These are phyloP conservation scores for Anolis sagrei DNA, from an alignment of 2,113 vertebrate genomes.

Conservation along the genomic window DNA sequence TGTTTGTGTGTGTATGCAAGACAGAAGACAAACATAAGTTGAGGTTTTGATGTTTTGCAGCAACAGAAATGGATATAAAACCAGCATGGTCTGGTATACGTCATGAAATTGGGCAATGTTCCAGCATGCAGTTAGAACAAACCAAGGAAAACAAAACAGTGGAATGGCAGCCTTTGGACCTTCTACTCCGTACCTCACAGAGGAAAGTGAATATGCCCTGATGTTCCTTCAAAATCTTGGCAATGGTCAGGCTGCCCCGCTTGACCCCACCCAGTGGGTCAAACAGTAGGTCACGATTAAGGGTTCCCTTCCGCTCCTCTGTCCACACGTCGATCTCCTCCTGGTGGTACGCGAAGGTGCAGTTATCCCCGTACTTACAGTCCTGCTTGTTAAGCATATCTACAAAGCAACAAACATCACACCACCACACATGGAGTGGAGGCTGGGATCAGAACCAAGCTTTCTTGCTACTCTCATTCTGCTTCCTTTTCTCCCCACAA, in stretches of 20 bases:
- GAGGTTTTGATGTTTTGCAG: background rate
- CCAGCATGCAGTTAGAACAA: background rate
- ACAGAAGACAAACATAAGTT: background rate
- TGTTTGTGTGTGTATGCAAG: background rate
- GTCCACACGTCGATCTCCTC: slow-evolving; percentile 98
- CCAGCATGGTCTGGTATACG: background rate
- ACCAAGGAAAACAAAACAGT: background rate
- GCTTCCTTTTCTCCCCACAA: slow-evolving; percentile 19
- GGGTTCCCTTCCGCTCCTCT: slow-evolving; percentile 88
- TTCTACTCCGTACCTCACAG: slow-evolving; percentile 84
- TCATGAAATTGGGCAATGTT: rapidly evolving
- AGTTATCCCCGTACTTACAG: slow-evolving; percentile 92
- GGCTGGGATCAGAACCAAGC: slow-evolving; percentile 60
- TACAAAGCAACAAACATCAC: slow-evolving; percentile 82
- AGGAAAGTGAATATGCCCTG: slow-evolving; percentile 93
- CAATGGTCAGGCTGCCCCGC: slow-evolving; percentile 83
- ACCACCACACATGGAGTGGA: slow-evolving; percentile 68
- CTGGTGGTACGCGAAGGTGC: slow-evolving; percentile 96
- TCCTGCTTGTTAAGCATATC: slow-evolving; percentile 88
- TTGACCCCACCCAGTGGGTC: slow-evolving; percentile 77
- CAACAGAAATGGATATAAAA: background rate
- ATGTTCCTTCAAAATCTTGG: slow-evolving; percentile 86
- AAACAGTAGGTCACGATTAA: slow-evolving; percentile 89
- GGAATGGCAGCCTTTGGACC: background rate
- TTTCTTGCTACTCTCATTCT: background rate